Conservation (phyloP, 2,888 invertebrate genomes). For the Boloria selene region DNA sequence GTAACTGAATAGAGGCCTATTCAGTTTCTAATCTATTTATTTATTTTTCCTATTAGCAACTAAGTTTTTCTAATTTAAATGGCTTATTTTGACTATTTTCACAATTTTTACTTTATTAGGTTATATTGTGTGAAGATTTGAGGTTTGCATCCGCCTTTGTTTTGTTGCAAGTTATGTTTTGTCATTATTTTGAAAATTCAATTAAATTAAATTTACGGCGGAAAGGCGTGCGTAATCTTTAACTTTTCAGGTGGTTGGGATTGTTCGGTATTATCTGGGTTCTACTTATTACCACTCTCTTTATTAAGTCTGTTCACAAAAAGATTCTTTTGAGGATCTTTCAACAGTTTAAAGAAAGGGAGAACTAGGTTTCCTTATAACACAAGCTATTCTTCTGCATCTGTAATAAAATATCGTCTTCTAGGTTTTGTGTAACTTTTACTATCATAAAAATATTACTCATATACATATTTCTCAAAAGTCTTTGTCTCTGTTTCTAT, state of each 20-base stretch:
- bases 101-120: too few species aligned
- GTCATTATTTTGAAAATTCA: neutral
- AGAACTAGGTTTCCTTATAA: slow-evolving; percentile 29
- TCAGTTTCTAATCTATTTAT: too few species aligned
- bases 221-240: neutral
- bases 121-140: neutral
- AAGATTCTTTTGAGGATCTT: neutral
- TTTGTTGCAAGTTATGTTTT: neutral
- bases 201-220: slow-evolving; percentile 2
- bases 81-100: too few species aligned
- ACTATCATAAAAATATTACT: neutral
- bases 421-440: neutral
- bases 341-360: slow-evolving; percentile 30
- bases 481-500: neutral
- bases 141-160: neutral
- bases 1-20: too few species aligned
- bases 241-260: slow-evolving; percentile 20
- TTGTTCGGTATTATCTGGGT: slow-evolving; percentile 26
- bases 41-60: too few species aligned
- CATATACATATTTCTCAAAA: too few species aligned
- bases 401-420: neutral
- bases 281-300: slow-evolving; percentile 28
- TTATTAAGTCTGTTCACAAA: slow-evolving; percentile 17
- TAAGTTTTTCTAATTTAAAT: too few species aligned
- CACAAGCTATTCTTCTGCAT: too few species aligned